These are phyloP conservation scores for Lamellibrachia columna DNA, from an alignment of 2,888 invertebrate species.

Conservation along the genomic window DNA sequence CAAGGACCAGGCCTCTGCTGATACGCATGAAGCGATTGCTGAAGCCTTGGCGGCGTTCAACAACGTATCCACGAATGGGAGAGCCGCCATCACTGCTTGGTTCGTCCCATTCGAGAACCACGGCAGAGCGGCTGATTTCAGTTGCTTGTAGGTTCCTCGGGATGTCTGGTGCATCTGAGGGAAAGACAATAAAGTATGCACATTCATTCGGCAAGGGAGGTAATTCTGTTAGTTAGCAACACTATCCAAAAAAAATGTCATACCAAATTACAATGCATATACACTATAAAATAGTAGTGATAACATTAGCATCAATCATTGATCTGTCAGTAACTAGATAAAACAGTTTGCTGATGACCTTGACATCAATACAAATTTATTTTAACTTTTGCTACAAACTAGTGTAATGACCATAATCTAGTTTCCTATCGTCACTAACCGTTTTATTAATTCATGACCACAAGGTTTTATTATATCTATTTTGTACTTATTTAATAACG, in stretches of 20 bases:
- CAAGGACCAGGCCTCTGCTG: slow-evolving; percentile 72
- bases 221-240: background rate
- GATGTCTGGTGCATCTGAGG: slow-evolving; percentile 66
- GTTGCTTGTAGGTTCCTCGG: slow-evolving; percentile 52
- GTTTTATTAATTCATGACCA: background rate
- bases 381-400: background rate
- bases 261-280: background rate
- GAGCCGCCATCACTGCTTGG: slow-evolving; percentile 51
- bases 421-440: background rate
- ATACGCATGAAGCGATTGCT: slow-evolving; percentile 94
- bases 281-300: background rate
- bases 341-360: background rate
- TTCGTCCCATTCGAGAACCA: slow-evolving; percentile 52
- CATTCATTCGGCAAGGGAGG: background rate
- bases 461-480: background rate
- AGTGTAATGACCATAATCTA: background rate
- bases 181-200: background rate
- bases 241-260: background rate
- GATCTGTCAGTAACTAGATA: background rate
- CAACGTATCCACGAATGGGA: slow-evolving; percentile 53
- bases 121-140: slow-evolving; percentile 53
- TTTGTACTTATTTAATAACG: too few relatives aligned
- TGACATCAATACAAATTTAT: background rate
- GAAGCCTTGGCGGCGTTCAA: slow-evolving; percentile 58
- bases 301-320: background rate